These are phyloP conservation scores for Nymphalis io DNA, from an alignment of 1,140 invertebrate species.

Conservation along the genomic window DNA sequence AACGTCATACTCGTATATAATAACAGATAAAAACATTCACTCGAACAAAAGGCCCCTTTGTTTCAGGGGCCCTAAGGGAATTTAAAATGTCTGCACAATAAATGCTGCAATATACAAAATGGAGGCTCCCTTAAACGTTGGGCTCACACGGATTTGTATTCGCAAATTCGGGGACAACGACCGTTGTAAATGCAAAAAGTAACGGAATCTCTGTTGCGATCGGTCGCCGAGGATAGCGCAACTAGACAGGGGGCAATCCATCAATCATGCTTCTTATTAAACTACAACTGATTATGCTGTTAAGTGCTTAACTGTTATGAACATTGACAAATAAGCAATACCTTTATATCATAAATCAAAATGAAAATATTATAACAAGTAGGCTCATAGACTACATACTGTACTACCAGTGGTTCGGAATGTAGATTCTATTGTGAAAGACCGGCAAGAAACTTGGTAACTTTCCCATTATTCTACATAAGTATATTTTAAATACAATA, in stretches of 20 bases:
- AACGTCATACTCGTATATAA: too few species aligned
- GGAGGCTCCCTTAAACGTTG: too few species aligned
- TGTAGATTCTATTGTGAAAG: too few species aligned
- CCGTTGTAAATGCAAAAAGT: conserved; percentile 14
- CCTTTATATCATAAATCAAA: not conserved
- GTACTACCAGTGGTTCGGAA: too few species aligned
- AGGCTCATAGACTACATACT: not conserved
- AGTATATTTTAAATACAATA: too few species aligned
- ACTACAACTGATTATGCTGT: conserved; percentile 22
- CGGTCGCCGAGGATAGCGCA: conserved; percentile 1
- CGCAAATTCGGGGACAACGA: conserved; percentile 31
- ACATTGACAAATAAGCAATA: not conserved
- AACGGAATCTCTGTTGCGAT: conserved; percentile 19
- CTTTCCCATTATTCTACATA: too few species aligned
- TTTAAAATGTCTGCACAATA: too few species aligned
- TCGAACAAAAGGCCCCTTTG: too few species aligned
- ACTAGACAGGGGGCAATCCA: conserved; percentile 28
- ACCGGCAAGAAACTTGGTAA: too few species aligned
- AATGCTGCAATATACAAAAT: too few species aligned
- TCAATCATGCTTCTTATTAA: conserved; percentile 30
- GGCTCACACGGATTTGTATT: not conserved
- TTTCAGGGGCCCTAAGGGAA: too few species aligned
- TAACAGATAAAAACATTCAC: too few species aligned
- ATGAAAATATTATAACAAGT: not conserved
- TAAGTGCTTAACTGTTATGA: conserved; percentile 2